A percentile compares a stretch with the other conserved stretches of the same genome.
phyloP scores from a whole-genome alignment of 2,113 vertebrate species.

The Mormyrus iriodes region DNA sequence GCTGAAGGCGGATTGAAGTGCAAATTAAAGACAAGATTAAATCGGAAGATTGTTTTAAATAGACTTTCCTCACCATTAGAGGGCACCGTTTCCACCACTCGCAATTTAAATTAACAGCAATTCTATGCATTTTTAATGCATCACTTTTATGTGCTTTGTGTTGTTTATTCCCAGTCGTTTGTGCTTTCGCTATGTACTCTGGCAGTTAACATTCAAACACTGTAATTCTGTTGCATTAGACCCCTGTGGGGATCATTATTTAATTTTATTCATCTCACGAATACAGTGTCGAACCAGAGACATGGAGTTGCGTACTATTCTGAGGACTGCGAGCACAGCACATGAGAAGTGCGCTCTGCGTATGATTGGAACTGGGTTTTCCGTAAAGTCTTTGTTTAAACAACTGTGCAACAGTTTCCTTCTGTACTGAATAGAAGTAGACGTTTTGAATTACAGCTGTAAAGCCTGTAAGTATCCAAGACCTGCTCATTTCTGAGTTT shows the following conservation, averaged over 20 bases:
- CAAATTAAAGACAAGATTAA: background rate
- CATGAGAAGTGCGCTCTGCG: background rate
- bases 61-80: background rate
- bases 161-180: background rate
- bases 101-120: background rate
- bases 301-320: background rate
- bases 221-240: background rate
- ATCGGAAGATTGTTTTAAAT: background rate
- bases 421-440: background rate
- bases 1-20: background rate
- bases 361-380: constrained; percentile 5
- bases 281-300: background rate
- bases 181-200: background rate
- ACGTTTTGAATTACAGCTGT: background rate
- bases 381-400: constrained; percentile 10
- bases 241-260: background rate
- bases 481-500: background rate
- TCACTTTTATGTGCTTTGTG: background rate
- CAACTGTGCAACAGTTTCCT: constrained; percentile 26
- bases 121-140: background rate
- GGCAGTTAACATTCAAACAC: background rate
- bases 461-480: background rate
- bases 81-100: background rate
- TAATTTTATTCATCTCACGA: background rate
- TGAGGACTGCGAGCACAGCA: background rate